These are phyloP conservation scores for Spisula subtruncata DNA, from an alignment of 2,888 invertebrate genomes.

Conservation along the genomic window DNA sequence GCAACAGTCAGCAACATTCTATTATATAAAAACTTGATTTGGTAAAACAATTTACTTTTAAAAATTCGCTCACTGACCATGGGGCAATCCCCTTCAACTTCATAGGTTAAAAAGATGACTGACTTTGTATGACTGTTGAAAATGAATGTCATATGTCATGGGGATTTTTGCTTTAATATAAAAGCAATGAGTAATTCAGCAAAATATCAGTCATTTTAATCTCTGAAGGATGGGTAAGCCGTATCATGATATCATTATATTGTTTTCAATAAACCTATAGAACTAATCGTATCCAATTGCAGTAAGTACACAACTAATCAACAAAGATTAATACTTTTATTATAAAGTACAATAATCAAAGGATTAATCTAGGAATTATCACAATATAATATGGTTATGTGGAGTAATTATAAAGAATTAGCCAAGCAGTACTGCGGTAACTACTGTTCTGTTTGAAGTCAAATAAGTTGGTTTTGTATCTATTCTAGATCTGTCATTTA, in stretches of 20 bases:
- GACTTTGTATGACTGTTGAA: too few species aligned
- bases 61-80: too few species aligned
- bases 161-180: background rate
- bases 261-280: background rate
- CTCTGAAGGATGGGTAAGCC: background rate
- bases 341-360: background rate
- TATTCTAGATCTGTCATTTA: background rate
- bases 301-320: background rate
- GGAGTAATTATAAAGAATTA: background rate
- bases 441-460: background rate
- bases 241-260: constrained; percentile 12
- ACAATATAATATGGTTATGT: background rate
- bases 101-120: too few species aligned
- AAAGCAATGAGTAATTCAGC: background rate
- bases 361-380: constrained; percentile 5
- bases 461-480: background rate
- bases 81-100: too few species aligned
- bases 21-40: too few species aligned
- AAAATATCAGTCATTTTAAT: background rate
- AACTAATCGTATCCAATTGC: background rate
- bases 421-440: background rate
- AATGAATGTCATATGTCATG: too few species aligned
- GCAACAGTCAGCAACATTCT: too few species aligned
- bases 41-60: too few species aligned
- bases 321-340: background rate